A percentile compares a stretch with the other conserved stretches of the same genome.
Evolutionary conservation across 2,113 vertebrate genomes (phyloP).

Genomic region (Aramus guarauna): DNA sequence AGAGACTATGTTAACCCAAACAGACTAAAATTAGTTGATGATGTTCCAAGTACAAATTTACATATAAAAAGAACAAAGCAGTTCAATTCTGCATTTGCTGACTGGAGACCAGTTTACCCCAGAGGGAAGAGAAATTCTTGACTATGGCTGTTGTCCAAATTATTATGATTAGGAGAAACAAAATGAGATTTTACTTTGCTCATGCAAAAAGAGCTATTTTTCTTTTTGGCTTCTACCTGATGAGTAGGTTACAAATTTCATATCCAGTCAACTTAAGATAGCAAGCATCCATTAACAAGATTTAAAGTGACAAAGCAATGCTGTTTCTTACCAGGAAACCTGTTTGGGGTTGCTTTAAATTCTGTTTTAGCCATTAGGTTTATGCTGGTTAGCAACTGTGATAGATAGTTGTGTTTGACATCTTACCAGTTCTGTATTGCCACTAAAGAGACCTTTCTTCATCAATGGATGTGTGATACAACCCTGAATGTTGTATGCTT

Average conservation of each 20-base stretch:
- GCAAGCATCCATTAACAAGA: background rate
- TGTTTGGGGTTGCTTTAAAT: background rate
- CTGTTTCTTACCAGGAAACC: background rate
- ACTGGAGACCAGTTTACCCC: background rate
- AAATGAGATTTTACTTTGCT: background rate
- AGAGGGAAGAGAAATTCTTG: background rate
- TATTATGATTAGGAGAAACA: slow-evolving; percentile 16
- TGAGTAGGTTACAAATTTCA: background rate
- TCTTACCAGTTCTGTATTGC: background rate
- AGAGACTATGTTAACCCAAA: slow-evolving; percentile 41
- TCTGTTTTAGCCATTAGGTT: background rate
- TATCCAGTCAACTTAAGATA: background rate
- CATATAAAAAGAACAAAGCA: slow-evolving; percentile 44
- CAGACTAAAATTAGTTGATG: slow-evolving; percentile 50
- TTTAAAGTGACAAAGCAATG: background rate
- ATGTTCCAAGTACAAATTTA: slow-evolving; percentile 62
- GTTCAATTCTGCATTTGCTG: slow-evolving; percentile 8
- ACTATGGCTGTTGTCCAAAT: slow-evolving; percentile 3
- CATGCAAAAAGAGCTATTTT: background rate
- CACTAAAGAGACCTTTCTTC: background rate
- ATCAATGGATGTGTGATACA: background rate
- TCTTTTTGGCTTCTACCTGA: background rate
- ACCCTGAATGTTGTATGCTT: background rate
- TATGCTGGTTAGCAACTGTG: background rate
- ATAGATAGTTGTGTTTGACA: background rate